Conservation (phyloP, 2,797 vertebrate species). For the Microtus agrestis region DNA sequence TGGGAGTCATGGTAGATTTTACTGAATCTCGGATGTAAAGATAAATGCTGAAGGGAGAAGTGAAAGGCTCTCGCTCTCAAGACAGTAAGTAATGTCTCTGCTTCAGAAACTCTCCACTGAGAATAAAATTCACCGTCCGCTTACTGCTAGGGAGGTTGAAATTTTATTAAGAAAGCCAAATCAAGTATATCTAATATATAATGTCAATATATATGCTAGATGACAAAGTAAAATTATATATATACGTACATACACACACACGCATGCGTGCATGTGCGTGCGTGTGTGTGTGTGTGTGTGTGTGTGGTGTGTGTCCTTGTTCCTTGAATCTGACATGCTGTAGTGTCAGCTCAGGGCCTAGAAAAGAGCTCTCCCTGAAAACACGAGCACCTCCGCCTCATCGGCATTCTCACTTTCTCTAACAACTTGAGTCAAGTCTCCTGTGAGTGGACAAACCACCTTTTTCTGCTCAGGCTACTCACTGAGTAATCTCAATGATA, state of each 20-base stretch:
- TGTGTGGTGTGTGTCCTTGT: not conserved
- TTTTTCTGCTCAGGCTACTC: not conserved
- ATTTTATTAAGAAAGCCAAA: constrained; percentile 4
- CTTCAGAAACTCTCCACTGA: not conserved
- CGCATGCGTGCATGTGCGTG: too few species aligned
- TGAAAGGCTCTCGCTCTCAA: not conserved
- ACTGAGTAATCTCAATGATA: not conserved
- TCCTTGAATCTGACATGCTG: not conserved
- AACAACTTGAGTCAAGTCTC: not conserved
- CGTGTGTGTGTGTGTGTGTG: not conserved
- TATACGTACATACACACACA: too few species aligned
- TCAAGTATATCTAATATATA: not conserved
- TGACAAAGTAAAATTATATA: not conserved
- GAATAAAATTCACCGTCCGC: not conserved
- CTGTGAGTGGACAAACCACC: not conserved
- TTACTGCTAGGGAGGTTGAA: not conserved
- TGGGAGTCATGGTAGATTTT: not conserved
- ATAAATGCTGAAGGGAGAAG: not conserved
- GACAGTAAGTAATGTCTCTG: not conserved
- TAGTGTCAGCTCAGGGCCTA: not conserved
- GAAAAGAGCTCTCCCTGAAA: not conserved
- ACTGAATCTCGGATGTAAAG: not conserved
- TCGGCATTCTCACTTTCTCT: not conserved
- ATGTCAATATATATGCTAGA: not conserved
- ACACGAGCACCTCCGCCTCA: fast-evolving